A percentile compares a stretch with the other conserved stretches of the same genome.
phyloP scores from a whole-genome alignment of 2,888 invertebrate genomes.

The Orthonychiurus folsomi region DNA sequence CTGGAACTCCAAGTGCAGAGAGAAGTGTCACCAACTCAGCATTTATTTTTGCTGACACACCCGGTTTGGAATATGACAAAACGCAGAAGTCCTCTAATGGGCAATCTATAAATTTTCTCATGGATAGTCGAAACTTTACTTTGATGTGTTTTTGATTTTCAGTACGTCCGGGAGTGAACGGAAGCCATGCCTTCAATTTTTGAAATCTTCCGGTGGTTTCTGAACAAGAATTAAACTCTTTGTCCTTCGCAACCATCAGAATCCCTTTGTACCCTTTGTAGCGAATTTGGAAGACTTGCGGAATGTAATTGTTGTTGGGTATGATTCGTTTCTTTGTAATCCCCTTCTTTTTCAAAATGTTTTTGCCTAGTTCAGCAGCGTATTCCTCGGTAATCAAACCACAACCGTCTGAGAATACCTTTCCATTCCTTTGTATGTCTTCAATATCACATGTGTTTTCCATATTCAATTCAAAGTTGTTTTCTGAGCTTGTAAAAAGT shows the following conservation, averaged over 20 bases:
- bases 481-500: conserved; percentile 7
- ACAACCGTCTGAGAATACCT: conserved; percentile 15
- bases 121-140: conserved; percentile 10
- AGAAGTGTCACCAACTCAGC: conserved; percentile 12
- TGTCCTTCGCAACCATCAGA: background rate
- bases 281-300: conserved; percentile 11
- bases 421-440: conserved; percentile 7
- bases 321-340: background rate
- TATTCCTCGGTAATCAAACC: conserved; percentile 3
- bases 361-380: conserved; percentile 2
- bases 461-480: background rate
- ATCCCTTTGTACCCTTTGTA: conserved; percentile 18
- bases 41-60: background rate
- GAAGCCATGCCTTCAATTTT: background rate
- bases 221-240: background rate
- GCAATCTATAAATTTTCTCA: conserved; percentile 14
- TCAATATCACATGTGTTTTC: conserved; percentile 6
- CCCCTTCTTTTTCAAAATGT: background rate
- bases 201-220: background rate
- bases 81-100: conserved; percentile 8
- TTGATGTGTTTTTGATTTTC: background rate
- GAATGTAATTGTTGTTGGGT: background rate
- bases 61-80: conserved; percentile 14
- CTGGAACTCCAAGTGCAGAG: conserved; percentile 10
- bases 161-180: background rate